Percentiles rank a stretch among this genome's conserved stretches.
These are phyloP conservation scores for Lamprologus sp. DNA, from an alignment of 2,113 vertebrate genomes.

Conservation along the genomic window DNA sequence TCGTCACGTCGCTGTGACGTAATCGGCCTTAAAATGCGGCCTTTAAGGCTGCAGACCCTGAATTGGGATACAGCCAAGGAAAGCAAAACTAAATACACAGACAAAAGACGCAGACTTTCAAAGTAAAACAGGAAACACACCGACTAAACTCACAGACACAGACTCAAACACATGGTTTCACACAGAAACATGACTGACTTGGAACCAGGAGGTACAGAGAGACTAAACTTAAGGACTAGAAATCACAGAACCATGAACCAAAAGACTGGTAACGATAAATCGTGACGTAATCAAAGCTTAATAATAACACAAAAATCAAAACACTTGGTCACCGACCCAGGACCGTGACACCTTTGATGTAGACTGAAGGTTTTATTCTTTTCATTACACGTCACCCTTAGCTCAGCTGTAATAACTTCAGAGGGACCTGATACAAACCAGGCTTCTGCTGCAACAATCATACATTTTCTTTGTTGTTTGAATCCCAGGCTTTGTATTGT, in stretches of 20 bases:
- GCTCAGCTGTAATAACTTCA: fast-evolving
- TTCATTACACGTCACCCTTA: not conserved
- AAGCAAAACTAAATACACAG: no score
- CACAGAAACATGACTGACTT: not conserved
- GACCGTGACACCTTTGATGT: not conserved
- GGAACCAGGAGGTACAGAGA: fast-evolving
- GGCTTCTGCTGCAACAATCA: not conserved
- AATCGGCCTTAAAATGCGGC: no score
- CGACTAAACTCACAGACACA: not conserved
- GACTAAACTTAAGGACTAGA: fast-evolving
- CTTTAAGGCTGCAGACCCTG: no score
- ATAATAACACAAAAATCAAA: not conserved
- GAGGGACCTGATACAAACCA: not conserved
- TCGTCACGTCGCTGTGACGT: no score
- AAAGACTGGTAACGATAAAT: not conserved
- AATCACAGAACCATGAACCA: not conserved
- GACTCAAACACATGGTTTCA: not conserved
- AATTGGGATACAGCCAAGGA: no score
- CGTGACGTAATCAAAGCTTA: not conserved
- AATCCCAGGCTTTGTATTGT: not conserved
- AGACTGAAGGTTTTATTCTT: not conserved
- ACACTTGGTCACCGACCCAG: not conserved
- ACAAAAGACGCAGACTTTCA: not conserved
- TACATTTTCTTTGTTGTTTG: not conserved
- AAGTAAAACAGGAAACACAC: not conserved